Percentiles rank a stretch among this genome's conserved stretches.
These are phyloP conservation scores for Hybognathus amarus DNA, from an alignment of 2,797 vertebrate genomes.

Conservation along the genomic window DNA sequence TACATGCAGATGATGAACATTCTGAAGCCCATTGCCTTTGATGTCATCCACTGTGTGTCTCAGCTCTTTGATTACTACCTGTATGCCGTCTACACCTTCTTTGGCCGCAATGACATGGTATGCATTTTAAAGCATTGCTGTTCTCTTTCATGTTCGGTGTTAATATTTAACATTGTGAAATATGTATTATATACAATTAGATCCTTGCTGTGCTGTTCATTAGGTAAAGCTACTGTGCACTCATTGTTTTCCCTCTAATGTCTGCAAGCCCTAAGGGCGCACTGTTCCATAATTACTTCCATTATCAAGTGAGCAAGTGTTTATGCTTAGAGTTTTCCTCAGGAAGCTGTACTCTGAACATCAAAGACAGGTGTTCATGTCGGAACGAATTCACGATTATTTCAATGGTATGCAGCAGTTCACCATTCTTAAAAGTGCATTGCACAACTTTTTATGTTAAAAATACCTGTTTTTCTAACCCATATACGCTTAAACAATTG, in stretches of 20 bases:
- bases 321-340: slow-evolving; percentile 1
- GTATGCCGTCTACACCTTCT: slow-evolving; percentile 96
- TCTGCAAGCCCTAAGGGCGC: slow-evolving; percentile 19
- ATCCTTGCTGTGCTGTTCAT: slow-evolving; percentile 38
- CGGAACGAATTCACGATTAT: neutral
- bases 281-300: slow-evolving; percentile 40
- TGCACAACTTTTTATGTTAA: too few species aligned
- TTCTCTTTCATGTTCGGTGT: neutral
- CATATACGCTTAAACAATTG: too few species aligned
- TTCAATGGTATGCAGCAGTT: neutral
- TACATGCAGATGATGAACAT: slow-evolving; percentile 99
- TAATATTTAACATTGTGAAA: slow-evolving; percentile 21
- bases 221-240: slow-evolving; percentile 25
- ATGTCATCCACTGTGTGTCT: slow-evolving; percentile 98
- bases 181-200: slow-evolving; percentile 28
- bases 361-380: slow-evolving; percentile 23
- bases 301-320: slow-evolving; percentile 38
- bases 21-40: slow-evolving; percentile 96
- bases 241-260: slow-evolving; percentile 1
- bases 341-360: slow-evolving; percentile 14
- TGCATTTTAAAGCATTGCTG: slow-evolving; percentile 42
- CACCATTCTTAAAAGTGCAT: neutral
- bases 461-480: too few species aligned
- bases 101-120: slow-evolving; percentile 97
- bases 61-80: slow-evolving; percentile 99